phyloP scores from a whole-genome alignment of 2,113 vertebrate genomes.

The Phainopepla nitens region DNA sequence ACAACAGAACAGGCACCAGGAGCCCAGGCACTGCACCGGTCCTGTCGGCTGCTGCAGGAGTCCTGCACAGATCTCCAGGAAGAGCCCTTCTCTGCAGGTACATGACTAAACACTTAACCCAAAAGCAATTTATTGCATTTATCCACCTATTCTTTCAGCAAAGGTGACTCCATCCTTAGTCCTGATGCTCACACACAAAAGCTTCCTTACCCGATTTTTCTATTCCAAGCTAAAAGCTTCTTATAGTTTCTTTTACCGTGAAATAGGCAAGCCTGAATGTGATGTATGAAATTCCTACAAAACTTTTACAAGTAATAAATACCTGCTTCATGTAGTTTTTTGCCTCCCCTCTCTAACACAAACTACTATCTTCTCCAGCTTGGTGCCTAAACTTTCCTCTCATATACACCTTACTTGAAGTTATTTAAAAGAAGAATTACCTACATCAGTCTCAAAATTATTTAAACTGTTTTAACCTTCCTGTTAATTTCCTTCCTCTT shows the following conservation, averaged over 20 bases:
- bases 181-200: neutral
- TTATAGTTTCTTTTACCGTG: neutral
- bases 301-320: neutral
- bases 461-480: neutral
- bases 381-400: neutral
- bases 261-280: neutral
- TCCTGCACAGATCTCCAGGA: neutral
- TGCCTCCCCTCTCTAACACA: neutral
- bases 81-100: rapidly evolving
- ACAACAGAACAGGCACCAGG: neutral
- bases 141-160: neutral
- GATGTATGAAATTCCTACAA: neutral
- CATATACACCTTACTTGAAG: neutral
- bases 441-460: neutral
- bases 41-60: neutral
- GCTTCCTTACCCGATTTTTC: neutral
- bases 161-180: neutral
- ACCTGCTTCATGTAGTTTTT: neutral
- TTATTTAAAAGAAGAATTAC: neutral
- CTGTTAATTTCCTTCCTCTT: neutral
- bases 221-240: neutral
- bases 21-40: neutral
- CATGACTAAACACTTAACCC: neutral
- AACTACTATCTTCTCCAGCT: neutral
- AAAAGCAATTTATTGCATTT: rapidly evolving